Evolutionary conservation across 2,113 vertebrate species (phyloP).

Genomic region (Gopherus flavomarginatus): DNA sequence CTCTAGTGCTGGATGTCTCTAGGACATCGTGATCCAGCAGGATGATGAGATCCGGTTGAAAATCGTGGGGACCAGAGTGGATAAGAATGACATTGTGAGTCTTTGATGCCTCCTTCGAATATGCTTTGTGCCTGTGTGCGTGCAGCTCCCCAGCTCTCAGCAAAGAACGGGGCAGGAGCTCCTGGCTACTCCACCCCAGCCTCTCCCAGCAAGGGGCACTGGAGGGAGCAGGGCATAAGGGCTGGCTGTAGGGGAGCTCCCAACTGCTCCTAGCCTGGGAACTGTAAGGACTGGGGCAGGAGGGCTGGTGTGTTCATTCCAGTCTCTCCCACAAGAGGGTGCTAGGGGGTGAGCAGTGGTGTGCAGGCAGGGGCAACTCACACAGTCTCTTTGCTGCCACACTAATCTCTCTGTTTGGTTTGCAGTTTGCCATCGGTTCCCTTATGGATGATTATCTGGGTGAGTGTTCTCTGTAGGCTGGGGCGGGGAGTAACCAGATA

Average conservation of each 20-base stretch:
- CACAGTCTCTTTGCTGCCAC: not conserved
- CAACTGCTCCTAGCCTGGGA: not conserved
- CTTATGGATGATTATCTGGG: conserved; percentile 95
- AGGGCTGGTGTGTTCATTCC: too few species aligned
- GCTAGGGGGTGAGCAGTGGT: not conserved
- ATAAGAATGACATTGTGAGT: conserved; percentile 95
- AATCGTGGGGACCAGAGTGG: conserved; percentile 93
- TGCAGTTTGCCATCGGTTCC: conserved; percentile 93
- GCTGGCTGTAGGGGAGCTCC: not conserved
- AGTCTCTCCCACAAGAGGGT: not conserved
- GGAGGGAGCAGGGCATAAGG: not conserved
- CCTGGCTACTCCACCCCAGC: not conserved
- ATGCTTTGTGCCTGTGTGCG: too few species aligned
- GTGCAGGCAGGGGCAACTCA: not conserved
- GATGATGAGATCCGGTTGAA: conserved; percentile 94
- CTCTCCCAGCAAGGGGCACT: not conserved
- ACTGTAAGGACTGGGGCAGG: not conserved
- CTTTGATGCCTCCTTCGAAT: not conserved
- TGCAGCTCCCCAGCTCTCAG: not conserved
- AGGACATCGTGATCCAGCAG: conserved; percentile 95
- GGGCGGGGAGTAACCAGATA: not conserved
- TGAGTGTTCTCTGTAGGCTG: conserved; percentile 66
- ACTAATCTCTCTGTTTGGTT: conserved; percentile 11
- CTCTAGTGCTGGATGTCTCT: not conserved
- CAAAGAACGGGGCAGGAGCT: not conserved